Conservation (phyloP, 1,140 invertebrate species). For the Drosophila ficusphila region DNA sequence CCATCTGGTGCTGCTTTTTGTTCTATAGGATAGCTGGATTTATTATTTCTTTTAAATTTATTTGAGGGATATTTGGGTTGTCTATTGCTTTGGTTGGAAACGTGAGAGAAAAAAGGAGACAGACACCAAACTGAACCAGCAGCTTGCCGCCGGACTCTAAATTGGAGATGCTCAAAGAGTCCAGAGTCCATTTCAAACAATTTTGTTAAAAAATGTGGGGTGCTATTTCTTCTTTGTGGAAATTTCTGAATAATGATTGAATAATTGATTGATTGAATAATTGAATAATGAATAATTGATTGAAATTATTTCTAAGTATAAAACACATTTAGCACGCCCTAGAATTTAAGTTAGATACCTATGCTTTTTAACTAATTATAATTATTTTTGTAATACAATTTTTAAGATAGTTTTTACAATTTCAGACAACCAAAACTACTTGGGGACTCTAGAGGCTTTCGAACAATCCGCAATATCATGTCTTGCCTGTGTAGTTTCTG, state of each 20-base stretch:
- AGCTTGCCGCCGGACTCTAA: constrained; percentile 41
- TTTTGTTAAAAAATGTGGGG: constrained; percentile 2
- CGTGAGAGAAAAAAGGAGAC: constrained; percentile 5
- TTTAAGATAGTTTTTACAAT: too few species aligned
- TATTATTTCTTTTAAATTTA: neutral
- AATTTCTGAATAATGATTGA: too few species aligned
- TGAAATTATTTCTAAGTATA: too few species aligned
- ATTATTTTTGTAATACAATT: too few species aligned
- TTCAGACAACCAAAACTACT: neutral
- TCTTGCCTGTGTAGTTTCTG: neutral
- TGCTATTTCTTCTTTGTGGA: too few species aligned
- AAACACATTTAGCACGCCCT: too few species aligned
- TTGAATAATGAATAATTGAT: too few species aligned
- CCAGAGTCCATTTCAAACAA: constrained; percentile 14
- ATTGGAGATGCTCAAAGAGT: neutral
- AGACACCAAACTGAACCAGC: constrained; percentile 58
- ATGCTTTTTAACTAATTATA: too few species aligned
- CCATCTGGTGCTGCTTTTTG: constrained; percentile 10
- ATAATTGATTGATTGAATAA: too few species aligned
- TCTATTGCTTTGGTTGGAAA: constrained; percentile 9
- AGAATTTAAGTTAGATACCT: too few species aligned
- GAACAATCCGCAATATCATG: constrained; percentile 2
- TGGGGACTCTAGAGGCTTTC: neutral
- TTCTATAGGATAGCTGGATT: neutral
- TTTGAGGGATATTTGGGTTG: neutral